phyloP scores from a whole-genome alignment of 2,113 vertebrate species.

The Hystrix cristata region DNA sequence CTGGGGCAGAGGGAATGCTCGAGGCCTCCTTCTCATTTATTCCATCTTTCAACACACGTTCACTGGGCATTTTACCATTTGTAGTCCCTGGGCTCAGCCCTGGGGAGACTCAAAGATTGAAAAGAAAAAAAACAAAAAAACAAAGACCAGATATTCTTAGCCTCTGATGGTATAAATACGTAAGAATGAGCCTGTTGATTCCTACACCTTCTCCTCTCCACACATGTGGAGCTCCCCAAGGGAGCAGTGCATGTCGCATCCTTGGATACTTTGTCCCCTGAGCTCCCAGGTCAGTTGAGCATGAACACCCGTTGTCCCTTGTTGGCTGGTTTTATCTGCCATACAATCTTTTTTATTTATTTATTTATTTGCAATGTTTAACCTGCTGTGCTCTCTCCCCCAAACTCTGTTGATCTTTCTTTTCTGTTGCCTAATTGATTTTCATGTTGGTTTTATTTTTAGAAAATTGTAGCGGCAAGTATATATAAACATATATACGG shows the following conservation, averaged over 20 bases:
- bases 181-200: not conserved
- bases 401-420: slow-evolving; percentile 75
- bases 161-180: not conserved
- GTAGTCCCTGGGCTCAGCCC: not conserved
- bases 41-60: not conserved
- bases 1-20: not conserved
- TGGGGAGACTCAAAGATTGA: not conserved
- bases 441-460: slow-evolving; percentile 96
- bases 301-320: not conserved
- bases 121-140: no score
- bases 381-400: slow-evolving; percentile 74
- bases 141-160: not conserved
- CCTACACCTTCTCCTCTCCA: not conserved
- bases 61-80: not conserved
- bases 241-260: not conserved
- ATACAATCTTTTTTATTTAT: slow-evolving; percentile 59
- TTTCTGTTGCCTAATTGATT: slow-evolving; percentile 89
- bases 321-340: slow-evolving; percentile 31
- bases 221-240: not conserved
- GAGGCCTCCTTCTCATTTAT: not conserved
- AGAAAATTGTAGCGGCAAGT: slow-evolving; percentile 99
- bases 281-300: slow-evolving; percentile 29
- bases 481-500: slow-evolving; percentile 88
- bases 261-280: not conserved
- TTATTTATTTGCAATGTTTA: slow-evolving; percentile 70